These are phyloP conservation scores for Lagopus leucura DNA, from an alignment of 2,113 vertebrate genomes.

Conservation along the genomic window DNA sequence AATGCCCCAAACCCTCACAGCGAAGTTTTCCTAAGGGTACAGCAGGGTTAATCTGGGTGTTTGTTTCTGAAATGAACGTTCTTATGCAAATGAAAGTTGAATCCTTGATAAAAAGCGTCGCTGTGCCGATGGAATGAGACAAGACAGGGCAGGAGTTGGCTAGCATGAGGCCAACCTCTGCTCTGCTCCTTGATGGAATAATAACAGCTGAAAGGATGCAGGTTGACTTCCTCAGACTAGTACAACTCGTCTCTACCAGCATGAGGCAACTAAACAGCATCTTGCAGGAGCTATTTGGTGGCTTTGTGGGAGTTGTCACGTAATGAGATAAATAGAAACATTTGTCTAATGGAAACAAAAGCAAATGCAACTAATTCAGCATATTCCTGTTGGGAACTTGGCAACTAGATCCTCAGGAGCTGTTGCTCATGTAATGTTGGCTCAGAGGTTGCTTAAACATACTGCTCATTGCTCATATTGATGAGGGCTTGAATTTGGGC, in stretches of 20 bases:
- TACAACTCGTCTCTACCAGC: not conserved
- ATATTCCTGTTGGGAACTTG: not conserved
- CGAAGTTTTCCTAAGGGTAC: not conserved
- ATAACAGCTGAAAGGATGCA: not conserved
- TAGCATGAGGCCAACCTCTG: not conserved
- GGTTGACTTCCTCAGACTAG: not conserved
- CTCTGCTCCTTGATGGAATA: not conserved
- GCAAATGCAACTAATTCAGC: not conserved
- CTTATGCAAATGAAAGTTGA: constrained; percentile 25
- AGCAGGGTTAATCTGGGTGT: not conserved
- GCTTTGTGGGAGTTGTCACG: not conserved
- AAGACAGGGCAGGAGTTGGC: constrained; percentile 33
- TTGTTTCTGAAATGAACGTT: not conserved
- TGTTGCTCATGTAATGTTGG: not conserved
- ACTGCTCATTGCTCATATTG: accelerated
- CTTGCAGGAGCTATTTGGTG: constrained; percentile 10
- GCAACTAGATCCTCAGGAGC: not conserved
- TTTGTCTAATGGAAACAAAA: constrained; percentile 11
- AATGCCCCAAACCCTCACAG: not conserved
- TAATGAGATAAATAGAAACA: constrained; percentile 3
- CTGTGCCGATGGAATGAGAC: not conserved
- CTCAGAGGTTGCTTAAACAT: not conserved
- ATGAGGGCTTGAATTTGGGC: not conserved
- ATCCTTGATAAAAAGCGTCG: constrained; percentile 28
- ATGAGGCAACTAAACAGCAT: constrained; percentile 8